Base-by-base conservation (phyloP, 2,888 invertebrate genomes). In the Sarcophaga subvicina region DNA sequence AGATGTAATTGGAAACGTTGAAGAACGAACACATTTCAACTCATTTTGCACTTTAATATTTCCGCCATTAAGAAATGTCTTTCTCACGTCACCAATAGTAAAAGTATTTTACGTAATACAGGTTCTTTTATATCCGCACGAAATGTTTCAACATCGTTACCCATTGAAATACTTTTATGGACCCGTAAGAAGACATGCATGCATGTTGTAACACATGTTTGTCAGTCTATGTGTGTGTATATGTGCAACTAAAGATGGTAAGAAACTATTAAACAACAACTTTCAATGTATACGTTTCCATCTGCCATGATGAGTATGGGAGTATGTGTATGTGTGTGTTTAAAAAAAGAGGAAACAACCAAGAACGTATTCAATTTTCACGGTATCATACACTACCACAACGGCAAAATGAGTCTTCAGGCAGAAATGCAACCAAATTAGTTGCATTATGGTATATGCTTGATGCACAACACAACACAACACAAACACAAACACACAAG, bases 341-440 rank as follows among this genome's bases (percentile, higher is more conserved):
- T 78, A 49, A 4, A 14, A 80, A 14, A 75, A 66, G 63, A 64
- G 77, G 54, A 71, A 78, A 22, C 49, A 81, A 67, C 73, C 69
- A 87, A 45, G 81, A 78, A 87, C 81, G 70, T 87, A 82, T 87
- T 87, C 78, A 84, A 87, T 87, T 87, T 87, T 79, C 84, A 79
- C 81, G 78, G 87, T 75, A 84, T 75, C 81, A 79, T 66, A 14
- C 59, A 82, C 54, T 27, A 64, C 66, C 66, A 27, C 25, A 45
- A 71, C 84, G 71, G 75, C 84, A 81, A 87, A 84, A 87, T 84
- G 87, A 87, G 87, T 81, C 87, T 84, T 37, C 64, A 78, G 87
- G 87, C 84, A 81, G 20, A 84, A 87, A 84, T 87, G 84, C 87
- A 84, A 87, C 84, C 84, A 87, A 87, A 87, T 87, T 87, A 87